phyloP scores from a whole-genome alignment of 2,113 vertebrate genomes.

The Steatornis caripensis region DNA sequence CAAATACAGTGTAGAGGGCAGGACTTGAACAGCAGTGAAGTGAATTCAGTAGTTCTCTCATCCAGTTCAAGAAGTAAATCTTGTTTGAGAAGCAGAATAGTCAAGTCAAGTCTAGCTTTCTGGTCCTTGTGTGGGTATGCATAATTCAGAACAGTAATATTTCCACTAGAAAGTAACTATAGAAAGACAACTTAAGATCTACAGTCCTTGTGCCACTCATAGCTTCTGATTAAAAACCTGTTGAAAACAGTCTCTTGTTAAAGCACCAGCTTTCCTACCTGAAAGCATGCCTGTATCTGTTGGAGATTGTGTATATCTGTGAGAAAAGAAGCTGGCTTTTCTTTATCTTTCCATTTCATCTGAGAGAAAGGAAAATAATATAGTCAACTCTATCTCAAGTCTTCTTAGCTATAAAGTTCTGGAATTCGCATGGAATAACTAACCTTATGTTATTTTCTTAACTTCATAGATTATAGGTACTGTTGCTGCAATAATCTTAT shows the following conservation, averaged over 20 bases:
- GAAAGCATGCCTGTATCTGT: not conserved
- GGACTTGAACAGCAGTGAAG: not conserved
- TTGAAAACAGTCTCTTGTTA: not conserved
- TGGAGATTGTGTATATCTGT: not conserved
- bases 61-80: not conserved
- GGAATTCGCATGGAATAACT: not conserved
- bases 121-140: not conserved
- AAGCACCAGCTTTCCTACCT: not conserved
- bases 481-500: not conserved
- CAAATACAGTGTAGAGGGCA: not conserved
- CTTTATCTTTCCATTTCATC: not conserved
- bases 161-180: not conserved
- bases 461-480: not conserved
- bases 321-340: not conserved
- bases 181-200: not conserved
- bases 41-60: not conserved
- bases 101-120: not conserved
- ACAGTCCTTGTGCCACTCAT: not conserved
- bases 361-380: not conserved
- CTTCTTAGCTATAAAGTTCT: not conserved
- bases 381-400: not conserved
- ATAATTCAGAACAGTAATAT: not conserved
- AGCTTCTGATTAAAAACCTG: not conserved
- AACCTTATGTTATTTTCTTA: not conserved
- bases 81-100: not conserved